Conservation (phyloP, 1,140 invertebrate species). For the Cheumatopsyche charites region DNA sequence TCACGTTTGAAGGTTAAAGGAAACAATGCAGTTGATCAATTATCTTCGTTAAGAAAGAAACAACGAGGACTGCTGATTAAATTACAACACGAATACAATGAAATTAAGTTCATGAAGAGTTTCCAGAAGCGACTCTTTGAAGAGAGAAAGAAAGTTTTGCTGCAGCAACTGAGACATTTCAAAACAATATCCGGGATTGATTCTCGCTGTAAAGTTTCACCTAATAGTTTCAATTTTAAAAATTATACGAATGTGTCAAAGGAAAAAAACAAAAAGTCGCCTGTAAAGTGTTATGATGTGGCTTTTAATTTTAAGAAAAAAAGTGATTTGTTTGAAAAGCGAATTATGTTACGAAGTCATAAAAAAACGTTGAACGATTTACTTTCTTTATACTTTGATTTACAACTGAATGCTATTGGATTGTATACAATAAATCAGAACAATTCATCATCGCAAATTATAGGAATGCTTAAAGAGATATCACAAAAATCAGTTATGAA, state of each 20-base stretch:
- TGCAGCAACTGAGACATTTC: constrained; percentile 42
- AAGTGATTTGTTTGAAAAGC: neutral
- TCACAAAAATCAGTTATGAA: constrained; percentile 6
- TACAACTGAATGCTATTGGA: constrained; percentile 38
- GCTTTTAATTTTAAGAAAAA: constrained; percentile 21
- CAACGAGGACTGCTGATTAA: constrained; percentile 42
- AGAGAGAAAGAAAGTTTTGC: constrained; percentile 37
- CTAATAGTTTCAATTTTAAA: constrained; percentile 33
- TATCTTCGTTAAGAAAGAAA: constrained; percentile 43
- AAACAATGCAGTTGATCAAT: constrained; percentile 35
- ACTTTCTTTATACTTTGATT: constrained; percentile 36
- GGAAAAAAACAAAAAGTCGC: constrained; percentile 28
- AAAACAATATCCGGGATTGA: constrained; percentile 38
- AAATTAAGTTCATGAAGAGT: constrained; percentile 45
- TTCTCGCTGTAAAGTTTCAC: constrained; percentile 7
- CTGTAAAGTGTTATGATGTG: constrained; percentile 40
- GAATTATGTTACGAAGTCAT: constrained; percentile 33
- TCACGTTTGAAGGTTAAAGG: constrained; percentile 41
- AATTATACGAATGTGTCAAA: constrained; percentile 28
- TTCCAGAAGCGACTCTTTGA: constrained; percentile 44
- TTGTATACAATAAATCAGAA: constrained; percentile 39
- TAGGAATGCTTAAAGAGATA: neutral
- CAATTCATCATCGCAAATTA: constrained; percentile 1
- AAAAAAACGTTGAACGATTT: constrained; percentile 44
- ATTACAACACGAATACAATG: constrained; percentile 45